These are phyloP conservation scores for Tapirus indicus DNA, from an alignment of 2,797 vertebrate genomes.

Conservation along the genomic window DNA sequence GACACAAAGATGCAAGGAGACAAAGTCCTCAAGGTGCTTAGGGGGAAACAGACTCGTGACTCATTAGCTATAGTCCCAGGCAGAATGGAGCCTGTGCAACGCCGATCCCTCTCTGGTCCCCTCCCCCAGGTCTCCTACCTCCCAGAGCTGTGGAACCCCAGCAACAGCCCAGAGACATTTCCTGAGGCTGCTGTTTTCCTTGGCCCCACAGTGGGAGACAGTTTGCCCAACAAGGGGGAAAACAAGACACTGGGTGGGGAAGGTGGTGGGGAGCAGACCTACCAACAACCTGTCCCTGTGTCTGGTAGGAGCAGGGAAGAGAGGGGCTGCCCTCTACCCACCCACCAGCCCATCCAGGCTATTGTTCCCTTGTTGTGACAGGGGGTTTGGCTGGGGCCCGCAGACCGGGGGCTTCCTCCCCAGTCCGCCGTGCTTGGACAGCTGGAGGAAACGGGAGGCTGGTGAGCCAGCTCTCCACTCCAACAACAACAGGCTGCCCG, in stretches of 20 bases:
- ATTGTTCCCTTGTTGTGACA: constrained; percentile 89
- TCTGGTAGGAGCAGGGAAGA: constrained; percentile 30
- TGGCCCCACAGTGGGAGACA: constrained; percentile 73
- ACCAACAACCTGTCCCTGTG: background rate
- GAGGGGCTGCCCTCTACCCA: constrained; percentile 41
- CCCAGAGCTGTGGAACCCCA: constrained; percentile 37
- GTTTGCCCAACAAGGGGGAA: constrained; percentile 80
- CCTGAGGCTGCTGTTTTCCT: constrained; percentile 84
- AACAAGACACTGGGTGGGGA: constrained; percentile 79
- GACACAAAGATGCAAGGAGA: background rate
- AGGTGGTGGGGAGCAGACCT: background rate
- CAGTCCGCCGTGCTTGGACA: constrained; percentile 68
- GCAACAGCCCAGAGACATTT: background rate
- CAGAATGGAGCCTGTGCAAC: background rate
- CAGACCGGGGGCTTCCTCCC: constrained; percentile 78
- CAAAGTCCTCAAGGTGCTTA: background rate
- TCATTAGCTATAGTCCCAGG: background rate
- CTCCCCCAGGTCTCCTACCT: background rate
- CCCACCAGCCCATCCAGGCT: constrained; percentile 16
- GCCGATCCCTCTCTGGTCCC: background rate
- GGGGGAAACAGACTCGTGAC: background rate
- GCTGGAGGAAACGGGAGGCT: constrained; percentile 78
- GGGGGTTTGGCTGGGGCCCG: constrained; percentile 74
- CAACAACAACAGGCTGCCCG: constrained; percentile 81
- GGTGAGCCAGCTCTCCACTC: constrained; percentile 70